Base-by-base conservation (phyloP, 2,888 invertebrate genomes). In the Drosophila silvestris region DNA sequence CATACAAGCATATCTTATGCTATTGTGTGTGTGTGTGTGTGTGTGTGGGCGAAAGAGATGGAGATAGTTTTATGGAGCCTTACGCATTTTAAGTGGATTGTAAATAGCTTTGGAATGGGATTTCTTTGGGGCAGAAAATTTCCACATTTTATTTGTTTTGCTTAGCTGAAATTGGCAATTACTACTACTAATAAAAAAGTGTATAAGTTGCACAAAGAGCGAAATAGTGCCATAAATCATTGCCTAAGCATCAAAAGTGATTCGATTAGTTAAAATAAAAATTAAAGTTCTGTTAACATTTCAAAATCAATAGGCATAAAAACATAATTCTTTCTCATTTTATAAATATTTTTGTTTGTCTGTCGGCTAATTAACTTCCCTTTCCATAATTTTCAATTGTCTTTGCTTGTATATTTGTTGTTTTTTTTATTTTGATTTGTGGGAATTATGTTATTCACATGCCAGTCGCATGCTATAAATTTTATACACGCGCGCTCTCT, bases 361-460 rank as follows among this genome's bases (percentile, higher is more conserved):
- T 7, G 39, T 22, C 47, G 56, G 41, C 56, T 62, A 76, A 77
- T 79, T 79, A 69, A 52, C 51, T 44, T 41, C 44, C 37, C 26
- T 41, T 6, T 44, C 33, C 35, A 51, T 60, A 33, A 39, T 61
- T 68, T 52, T 67, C 57, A 68, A 69, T 79, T 74, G 75, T 22
- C 16, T 75, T 76, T 79, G 61, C 57, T 61, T 61, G 50, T 76
- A 53, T 56, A 41, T 50, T 62, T 50, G 54, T 51, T 70, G n/a
- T 63, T 41, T 53, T 54, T 68, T 69, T 64, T 68, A 28, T 68
- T 68, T 70, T 70, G 68, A 28, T 52, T 69, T 69, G 71, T 69
- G 69, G 71, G 69, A 69, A 69, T 69, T 69, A 74, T 66, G 65
- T 77, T 77, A 70, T 58, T 64, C 60, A 65, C 57, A 62, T 70